Conservation (phyloP, 2,888 invertebrate genomes). For the Phortica okadai region DNA sequence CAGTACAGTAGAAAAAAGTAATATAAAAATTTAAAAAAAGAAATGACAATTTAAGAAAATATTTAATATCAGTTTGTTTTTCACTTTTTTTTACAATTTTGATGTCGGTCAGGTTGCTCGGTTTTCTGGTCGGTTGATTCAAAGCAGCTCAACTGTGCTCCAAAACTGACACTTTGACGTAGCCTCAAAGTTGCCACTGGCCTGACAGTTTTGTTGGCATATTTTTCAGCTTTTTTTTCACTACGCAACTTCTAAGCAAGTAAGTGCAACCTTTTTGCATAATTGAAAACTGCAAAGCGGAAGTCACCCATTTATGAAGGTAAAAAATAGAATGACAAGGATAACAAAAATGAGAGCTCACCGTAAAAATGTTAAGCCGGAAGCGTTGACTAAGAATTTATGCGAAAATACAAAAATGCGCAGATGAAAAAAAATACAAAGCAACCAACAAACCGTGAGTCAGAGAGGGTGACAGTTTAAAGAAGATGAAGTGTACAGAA, state of each 20-base stretch:
- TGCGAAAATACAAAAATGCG: background rate
- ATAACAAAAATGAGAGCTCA: conserved; percentile 20
- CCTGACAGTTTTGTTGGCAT: conserved; percentile 10
- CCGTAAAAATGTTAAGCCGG: conserved; percentile 14
- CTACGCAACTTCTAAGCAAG: conserved; percentile 21
- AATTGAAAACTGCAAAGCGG: conserved; percentile 58
- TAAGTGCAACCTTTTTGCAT: conserved; percentile 53
- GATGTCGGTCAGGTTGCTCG: background rate
- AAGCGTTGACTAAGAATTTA: conserved; percentile 22
- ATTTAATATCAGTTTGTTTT: background rate
- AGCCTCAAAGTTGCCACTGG: conserved; percentile 26
- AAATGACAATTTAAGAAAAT: background rate
- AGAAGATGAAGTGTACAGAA: background rate
- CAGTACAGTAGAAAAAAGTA: no score
- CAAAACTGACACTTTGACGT: conserved; percentile 6
- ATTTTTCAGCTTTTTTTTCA: conserved; percentile 3
- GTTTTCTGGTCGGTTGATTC: background rate
- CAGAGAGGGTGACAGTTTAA: background rate
- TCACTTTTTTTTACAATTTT: background rate
- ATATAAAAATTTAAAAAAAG: background rate
- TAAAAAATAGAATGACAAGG: background rate
- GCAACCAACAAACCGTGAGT: background rate
- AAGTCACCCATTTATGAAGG: conserved; percentile 50
- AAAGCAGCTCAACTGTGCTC: background rate
- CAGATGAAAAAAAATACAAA: background rate